Percentiles rank a stretch among this genome's conserved stretches.
These are phyloP conservation scores for Melanotaenia maccullochi DNA, from an alignment of 2,797 vertebrate genomes.

Conservation along the genomic window DNA sequence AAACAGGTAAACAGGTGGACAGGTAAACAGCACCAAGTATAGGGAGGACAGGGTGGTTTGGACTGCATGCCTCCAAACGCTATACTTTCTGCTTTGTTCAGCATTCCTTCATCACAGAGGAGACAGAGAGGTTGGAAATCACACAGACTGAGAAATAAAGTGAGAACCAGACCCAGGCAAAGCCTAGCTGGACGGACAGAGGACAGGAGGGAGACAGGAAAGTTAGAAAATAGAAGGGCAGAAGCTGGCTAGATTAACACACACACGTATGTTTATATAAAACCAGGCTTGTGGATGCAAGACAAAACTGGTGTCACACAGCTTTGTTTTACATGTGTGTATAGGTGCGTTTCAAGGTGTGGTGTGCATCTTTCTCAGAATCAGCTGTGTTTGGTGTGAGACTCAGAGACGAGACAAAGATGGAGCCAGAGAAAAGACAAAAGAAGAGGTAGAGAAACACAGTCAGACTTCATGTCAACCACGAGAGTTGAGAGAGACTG, in stretches of 20 bases:
- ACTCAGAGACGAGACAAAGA: constrained; percentile 85
- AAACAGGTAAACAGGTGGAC: constrained; percentile 60
- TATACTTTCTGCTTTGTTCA: constrained; percentile 91
- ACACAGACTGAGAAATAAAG: constrained; percentile 35
- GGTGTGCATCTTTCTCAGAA: constrained; percentile 20
- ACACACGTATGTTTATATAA: constrained; percentile 68
- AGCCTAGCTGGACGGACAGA: constrained; percentile 87
- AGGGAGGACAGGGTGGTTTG: constrained; percentile 73
- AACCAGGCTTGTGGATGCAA: constrained; percentile 94
- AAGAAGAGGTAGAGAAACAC: constrained; percentile 82
- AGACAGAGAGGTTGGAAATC: constrained; percentile 55
- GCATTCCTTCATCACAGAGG: constrained; percentile 91
- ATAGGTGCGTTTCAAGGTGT: constrained; percentile 1
- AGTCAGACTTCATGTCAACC: constrained; percentile 84
- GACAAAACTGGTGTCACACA: constrained; percentile 88
- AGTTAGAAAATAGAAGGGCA: constrained; percentile 44
- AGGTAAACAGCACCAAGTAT: constrained; percentile 90
- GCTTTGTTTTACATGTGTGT: constrained; percentile 59
- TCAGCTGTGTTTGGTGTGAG: constrained; percentile 28
- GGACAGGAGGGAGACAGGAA: constrained; percentile 1
- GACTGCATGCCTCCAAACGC: constrained; percentile 72
- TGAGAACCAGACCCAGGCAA: constrained; percentile 82
- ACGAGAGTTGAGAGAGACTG: constrained; percentile 84
- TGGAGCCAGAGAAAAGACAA: constrained; percentile 68
- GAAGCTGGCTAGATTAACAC: constrained; percentile 90